Evolutionary conservation across 1,140 invertebrate species (phyloP), one percentile per base, ranked within the genome.

Genomic region (Geopemphigus sp.): DNA sequence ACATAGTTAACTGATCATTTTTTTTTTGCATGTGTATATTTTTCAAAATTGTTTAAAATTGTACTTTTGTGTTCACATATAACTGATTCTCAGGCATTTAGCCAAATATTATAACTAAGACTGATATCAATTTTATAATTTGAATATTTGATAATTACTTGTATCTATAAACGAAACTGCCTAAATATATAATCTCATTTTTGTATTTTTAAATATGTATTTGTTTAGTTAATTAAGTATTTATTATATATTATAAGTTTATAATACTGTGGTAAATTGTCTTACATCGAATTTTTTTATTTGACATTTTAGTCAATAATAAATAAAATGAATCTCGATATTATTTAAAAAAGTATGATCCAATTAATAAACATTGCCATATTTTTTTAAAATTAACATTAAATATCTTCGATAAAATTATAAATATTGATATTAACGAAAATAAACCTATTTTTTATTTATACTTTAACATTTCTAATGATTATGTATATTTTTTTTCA

Each of bases 61-160:
- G 59, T 61, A 47, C 5, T 68, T 63, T 24, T 68, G n/a, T 24
- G n/a, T 64, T 39, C n/a, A 14, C n/a, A 29, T 64, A 64, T 64
- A 17, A 47, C 1, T 50, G 66, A 68, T 50, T 68, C n/a, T 68
- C 45, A 68, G n/a, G 45, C 1, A 68, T 10, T 68, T 24, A 24
- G 45, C 22, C 1, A 50, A 50, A 11, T 50, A 24, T 59, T 11
- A 59, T 50, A 50, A 50, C 50, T 68, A 68, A 68, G 66, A 47
- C 66, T 68, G 66, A 68, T 50, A 68, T 17, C 15, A 17, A 68
- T 17, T 24, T 50, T 68, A 24, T 61, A 61, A 19, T 61, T 61
- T 39, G 32, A 39, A 39, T 4, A 39, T 39, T 39, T 39, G 8
- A 39, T 39, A 29, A 26, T 17, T 61, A 61, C 14, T 0, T 12